These are phyloP conservation scores for Melipona bicolor DNA, from an alignment of 2,888 invertebrate genomes.

Conservation along the genomic window DNA sequence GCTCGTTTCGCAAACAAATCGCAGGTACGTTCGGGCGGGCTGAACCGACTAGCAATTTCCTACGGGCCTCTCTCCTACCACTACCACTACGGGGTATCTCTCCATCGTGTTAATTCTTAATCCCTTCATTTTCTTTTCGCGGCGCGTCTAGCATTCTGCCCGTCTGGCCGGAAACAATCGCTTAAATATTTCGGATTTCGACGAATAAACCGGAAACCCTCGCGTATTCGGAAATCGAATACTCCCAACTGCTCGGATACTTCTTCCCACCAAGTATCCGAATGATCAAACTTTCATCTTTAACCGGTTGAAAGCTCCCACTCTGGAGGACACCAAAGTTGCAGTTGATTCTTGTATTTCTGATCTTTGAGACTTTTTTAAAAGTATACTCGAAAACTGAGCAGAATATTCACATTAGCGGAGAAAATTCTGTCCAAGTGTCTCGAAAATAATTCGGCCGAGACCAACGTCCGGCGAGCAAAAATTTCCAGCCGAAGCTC, in stretches of 20 bases:
- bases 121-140: conserved; percentile 60
- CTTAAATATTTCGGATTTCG: conserved; percentile 37
- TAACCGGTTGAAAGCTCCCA: too few species aligned
- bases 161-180: conserved; percentile 23
- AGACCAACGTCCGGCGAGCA: background rate
- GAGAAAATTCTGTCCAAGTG: too few species aligned
- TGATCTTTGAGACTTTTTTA: too few species aligned
- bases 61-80: conserved; percentile 13
- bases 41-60: conserved; percentile 48
- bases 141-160: conserved; percentile 8
- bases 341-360: too few species aligned
- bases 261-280: too few species aligned
- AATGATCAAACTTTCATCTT: too few species aligned
- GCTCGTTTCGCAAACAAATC: conserved; percentile 68
- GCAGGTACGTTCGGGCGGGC: conserved; percentile 27
- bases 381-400: too few species aligned
- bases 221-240: background rate
- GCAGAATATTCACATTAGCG: too few species aligned
- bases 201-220: conserved; percentile 4
- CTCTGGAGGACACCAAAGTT: too few species aligned
- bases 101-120: conserved; percentile 64
- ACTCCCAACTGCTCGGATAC: too few species aligned
- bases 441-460: too few species aligned
- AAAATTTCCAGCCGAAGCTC: background rate
- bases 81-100: background rate